Evolutionary conservation across 37 sponge, comb jelly and placozoan genomes (phyloP).

Genomic region (Ephydatia muelleri): DNA sequence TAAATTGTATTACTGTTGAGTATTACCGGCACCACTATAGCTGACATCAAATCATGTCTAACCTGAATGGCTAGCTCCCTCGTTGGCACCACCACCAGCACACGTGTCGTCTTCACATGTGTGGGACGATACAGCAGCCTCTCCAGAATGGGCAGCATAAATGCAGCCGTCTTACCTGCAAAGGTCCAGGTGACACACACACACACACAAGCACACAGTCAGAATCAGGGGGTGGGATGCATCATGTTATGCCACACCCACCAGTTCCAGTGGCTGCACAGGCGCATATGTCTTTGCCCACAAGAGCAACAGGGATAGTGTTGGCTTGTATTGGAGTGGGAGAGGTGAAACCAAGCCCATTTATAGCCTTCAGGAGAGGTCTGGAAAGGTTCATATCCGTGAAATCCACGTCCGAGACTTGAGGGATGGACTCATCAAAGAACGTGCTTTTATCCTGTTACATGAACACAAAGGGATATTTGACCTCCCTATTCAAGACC

Average conservation of each 20-base stretch:
- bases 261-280: conserved; percentile 99
- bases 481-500: neutral
- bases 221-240: neutral
- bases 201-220: neutral
- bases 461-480: conserved; percentile 9
- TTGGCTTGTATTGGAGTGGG: conserved; percentile 96
- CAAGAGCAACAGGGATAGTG: conserved; percentile 93
- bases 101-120: conserved; percentile 51
- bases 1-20: neutral
- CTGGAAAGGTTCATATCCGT: conserved; percentile 97
- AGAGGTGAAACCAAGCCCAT: conserved; percentile 75
- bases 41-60: neutral
- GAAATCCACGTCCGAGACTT: conserved; percentile 61
- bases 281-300: conserved; percentile 99
- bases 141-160: conserved; percentile 95
- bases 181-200: neutral
- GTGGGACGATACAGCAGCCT: conserved; percentile 87
- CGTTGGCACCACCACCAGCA: conserved; percentile 94
- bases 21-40: neutral
- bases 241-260: conserved; percentile 15
- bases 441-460: conserved; percentile 18
- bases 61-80: conserved; percentile 98
- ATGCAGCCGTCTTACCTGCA: conserved; percentile 97
- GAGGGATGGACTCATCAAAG: conserved; percentile 78
- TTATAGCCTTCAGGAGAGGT: conserved; percentile 91